Evolutionary conservation across 1,140 invertebrate species (phyloP).

Genomic region (Maniola jurtina): DNA sequence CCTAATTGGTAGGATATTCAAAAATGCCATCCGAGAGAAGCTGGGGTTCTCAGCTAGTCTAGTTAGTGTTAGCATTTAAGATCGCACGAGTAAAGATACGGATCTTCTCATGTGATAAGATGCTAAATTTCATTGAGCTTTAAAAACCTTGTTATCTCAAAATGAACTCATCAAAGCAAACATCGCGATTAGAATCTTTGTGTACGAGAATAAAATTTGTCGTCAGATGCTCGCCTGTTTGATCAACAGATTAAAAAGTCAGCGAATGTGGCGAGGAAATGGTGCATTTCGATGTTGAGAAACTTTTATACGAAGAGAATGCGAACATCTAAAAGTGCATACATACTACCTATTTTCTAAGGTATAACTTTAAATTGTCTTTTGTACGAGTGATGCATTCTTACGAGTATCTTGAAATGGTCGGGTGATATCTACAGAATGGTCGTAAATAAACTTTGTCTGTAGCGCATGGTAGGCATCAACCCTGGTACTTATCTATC

Average conservation of each 20-base stretch:
- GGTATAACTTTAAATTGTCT: constrained; percentile 34
- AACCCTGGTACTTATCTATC: too few species aligned
- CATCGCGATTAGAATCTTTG: constrained; percentile 59
- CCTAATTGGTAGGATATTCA: too few species aligned
- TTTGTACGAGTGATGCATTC: constrained; percentile 17
- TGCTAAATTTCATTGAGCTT: background rate
- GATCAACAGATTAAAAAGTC: constrained; percentile 69
- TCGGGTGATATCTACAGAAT: too few species aligned
- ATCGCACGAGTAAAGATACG: background rate
- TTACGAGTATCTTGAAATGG: constrained; percentile 7
- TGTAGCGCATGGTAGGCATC: too few species aligned
- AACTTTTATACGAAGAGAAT: constrained; percentile 36
- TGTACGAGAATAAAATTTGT: constrained; percentile 66
- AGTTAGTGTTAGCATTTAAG: too few species aligned
- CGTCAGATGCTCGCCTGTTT: constrained; percentile 59
- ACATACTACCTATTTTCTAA: constrained; percentile 18
- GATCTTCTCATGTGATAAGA: background rate
- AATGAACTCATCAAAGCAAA: constrained; percentile 49
- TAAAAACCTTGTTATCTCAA: constrained; percentile 35
- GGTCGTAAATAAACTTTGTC: too few species aligned
- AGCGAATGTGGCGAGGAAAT: constrained; percentile 50
- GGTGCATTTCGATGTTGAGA: constrained; percentile 48
- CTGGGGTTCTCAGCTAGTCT: too few species aligned
- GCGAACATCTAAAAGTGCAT: constrained; percentile 30
- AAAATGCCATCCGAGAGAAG: too few species aligned